Evolutionary conservation across 2,888 invertebrate genomes (phyloP), one percentile per base, ranked within the genome.

Genomic region (Limnephilus lunatus): DNA sequence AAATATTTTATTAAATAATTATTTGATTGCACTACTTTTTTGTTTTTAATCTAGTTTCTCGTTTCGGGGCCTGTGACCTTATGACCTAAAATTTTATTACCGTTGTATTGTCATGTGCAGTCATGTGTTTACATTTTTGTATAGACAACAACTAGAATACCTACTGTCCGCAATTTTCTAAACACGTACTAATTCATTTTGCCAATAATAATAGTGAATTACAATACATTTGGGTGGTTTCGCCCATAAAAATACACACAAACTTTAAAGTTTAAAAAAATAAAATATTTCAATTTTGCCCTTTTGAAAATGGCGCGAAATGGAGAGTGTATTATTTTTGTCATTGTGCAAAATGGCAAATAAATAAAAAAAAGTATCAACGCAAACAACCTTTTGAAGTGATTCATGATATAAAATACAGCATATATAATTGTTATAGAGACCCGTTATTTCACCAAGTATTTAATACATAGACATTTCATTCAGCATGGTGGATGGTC

Each of bases 41-140:
- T 9, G 68, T 25, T 5, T 14, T 15, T 2, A 39, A 53, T 87
- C 39, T 87, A 87, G 87, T 53, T 31, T 87, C 15, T 53, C 87
- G 88, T 89, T 91, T 91, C 39, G 91, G 85, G 89, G 91, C 89
- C 35, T 85, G n/a, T 85, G 88, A 91, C 91, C 91, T 91, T 82
- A 48, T 89, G 89, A 91, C 91, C 91, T 91, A 91, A 44, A 91
- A 88, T 86, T 89, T n/a, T 91, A 91, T n/a, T 91, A 91, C 89
- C 89, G 89, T 89, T 89, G 68, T 68, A 68, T 89, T 89, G 68
- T 68, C 68, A 68, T 68, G 68, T 68, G 68, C 85, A 85, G 68
- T 68, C 68, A 68, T 68, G 68, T 68, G 68, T 68, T 68, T 68
- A 68, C 68, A 68, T 68, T 68, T 68, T 68, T 68, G 68, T 68